These are phyloP conservation scores for Ophion slaviceki DNA, from an alignment of 2,888 invertebrate genomes.

Conservation along the genomic window DNA sequence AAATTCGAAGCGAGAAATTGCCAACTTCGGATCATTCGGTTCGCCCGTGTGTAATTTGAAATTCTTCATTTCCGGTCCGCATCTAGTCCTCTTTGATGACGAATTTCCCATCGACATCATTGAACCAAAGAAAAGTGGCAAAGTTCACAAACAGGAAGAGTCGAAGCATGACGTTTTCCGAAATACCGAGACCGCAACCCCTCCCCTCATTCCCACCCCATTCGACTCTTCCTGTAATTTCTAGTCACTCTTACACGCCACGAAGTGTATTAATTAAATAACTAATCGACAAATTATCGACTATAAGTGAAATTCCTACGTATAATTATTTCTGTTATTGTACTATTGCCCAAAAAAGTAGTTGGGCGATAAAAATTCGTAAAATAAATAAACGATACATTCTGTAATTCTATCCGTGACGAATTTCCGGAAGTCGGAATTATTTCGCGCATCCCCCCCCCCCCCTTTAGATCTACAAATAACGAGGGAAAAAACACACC, in stretches of 20 bases:
- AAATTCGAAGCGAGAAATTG: no score
- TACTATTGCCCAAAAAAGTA: background rate
- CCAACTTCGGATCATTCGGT: conserved; percentile 2
- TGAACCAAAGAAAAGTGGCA: no score
- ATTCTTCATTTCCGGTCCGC: conserved; percentile 43
- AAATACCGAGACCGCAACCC: background rate
- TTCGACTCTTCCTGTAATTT: background rate
- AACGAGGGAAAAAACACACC: background rate
- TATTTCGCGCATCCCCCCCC: background rate
- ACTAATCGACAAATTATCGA: background rate
- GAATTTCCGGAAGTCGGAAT: background rate
- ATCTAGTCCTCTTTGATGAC: conserved; percentile 20
- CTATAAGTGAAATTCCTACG: background rate
- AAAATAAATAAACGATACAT: background rate
- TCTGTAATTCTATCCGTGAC: background rate
- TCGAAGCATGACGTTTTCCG: background rate
- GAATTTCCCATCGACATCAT: background rate
- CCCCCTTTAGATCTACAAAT: background rate
- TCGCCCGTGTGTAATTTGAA: background rate
- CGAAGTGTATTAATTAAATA: background rate
- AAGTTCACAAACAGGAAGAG: background rate
- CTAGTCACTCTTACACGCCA: conserved; percentile 18
- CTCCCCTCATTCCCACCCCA: background rate
- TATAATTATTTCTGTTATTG: background rate
- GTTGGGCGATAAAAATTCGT: background rate